Conservation (phyloP, 1,140 invertebrate species). For the Neotoxoptera formosana region DNA sequence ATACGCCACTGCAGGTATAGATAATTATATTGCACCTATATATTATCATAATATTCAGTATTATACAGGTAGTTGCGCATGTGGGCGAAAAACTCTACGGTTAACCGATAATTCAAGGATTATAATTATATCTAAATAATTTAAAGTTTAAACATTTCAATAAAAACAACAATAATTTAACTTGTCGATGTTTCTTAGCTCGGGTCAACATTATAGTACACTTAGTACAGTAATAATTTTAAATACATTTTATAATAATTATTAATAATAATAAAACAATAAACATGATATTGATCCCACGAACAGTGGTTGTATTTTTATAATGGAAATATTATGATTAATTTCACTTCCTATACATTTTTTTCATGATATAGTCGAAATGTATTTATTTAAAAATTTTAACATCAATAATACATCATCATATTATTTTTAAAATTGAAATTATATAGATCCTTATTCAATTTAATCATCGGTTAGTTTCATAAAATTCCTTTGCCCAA, state of each 20-base stretch:
- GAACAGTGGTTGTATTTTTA: not conserved
- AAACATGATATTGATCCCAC: not conserved
- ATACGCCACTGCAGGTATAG: no score
- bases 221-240: not conserved
- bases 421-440: constrained; percentile 1
- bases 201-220: no score
- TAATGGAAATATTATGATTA: not conserved
- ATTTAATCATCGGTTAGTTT: not conserved
- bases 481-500: not conserved
- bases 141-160: not conserved
- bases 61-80: not conserved
- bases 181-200: not conserved
- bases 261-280: not conserved
- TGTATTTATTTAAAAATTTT: not conserved
- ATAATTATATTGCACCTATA: not conserved
- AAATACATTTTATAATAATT: not conserved
- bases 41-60: no score
- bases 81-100: not conserved
- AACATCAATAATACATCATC: not conserved
- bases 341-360: not conserved
- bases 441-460: not conserved
- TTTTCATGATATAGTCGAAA: not conserved
- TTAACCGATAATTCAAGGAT: not conserved
- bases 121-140: not conserved
- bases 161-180: not conserved